Conservation (phyloP, 92 coral and sea anemone genomes). For the Porites rus region DNA sequence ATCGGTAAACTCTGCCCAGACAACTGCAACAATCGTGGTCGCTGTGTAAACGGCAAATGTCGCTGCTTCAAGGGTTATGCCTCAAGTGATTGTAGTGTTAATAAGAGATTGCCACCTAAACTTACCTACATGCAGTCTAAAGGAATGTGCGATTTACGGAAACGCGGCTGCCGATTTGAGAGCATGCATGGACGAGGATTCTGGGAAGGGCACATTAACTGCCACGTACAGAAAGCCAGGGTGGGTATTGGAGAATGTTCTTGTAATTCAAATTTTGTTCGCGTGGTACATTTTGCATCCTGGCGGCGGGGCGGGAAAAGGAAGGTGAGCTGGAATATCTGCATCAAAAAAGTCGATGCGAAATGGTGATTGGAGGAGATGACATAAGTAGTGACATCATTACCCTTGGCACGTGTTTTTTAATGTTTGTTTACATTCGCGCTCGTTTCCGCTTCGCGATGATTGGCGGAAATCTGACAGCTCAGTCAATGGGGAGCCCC, state of each 20-base stretch:
- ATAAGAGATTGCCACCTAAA: conserved; percentile 72
- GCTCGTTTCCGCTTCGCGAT: no score
- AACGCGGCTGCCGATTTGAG: conserved; percentile 71
- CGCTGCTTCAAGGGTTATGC: conserved; percentile 73
- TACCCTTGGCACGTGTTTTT: no score
- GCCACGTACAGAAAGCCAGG: conserved; percentile 76
- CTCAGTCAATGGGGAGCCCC: no score
- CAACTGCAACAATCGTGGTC: conserved; percentile 77
- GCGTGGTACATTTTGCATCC: no score
- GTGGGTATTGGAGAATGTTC: conserved; percentile 35
- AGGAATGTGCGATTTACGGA: conserved; percentile 82
- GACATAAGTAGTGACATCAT: no score
- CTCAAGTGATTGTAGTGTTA: conserved; percentile 77
- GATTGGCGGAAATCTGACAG: no score
- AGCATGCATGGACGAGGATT: conserved; percentile 82
- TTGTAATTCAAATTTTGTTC: not conserved
- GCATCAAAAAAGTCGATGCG: no score
- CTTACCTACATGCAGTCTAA: conserved; percentile 74
- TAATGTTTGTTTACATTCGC: no score
- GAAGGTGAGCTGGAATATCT: no score
- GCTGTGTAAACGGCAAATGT: conserved; percentile 76
- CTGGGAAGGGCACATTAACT: conserved; percentile 78
- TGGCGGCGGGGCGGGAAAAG: no score
- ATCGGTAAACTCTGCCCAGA: conserved; percentile 75
- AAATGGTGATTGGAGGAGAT: no score